Evolutionary conservation across 2,888 invertebrate genomes (phyloP).

Genomic region (Protonemura montana): DNA sequence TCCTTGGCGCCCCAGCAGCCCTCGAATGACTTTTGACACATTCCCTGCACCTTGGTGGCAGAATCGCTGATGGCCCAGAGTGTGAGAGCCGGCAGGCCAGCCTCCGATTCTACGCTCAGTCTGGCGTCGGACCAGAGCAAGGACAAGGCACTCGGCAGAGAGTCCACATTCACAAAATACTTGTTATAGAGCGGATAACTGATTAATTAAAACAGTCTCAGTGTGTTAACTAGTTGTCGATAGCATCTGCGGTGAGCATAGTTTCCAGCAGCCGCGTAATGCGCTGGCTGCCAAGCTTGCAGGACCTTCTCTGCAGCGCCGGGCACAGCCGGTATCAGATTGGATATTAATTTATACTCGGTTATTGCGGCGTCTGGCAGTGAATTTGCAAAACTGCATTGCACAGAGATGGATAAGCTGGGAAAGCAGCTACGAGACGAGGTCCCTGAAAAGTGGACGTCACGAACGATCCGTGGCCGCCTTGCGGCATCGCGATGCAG

Average conservation of each 20-base stretch:
- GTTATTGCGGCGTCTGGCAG: conserved; percentile 31
- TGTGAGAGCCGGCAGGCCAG: conserved; percentile 26
- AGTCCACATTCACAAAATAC: conserved; percentile 40
- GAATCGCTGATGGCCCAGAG: not conserved
- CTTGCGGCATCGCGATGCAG: not conserved
- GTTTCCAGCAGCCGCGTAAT: not conserved
- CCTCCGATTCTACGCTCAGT: not conserved
- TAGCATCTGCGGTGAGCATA: conserved; percentile 21
- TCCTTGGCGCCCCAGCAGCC: not conserved
- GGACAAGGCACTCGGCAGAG: conserved; percentile 22
- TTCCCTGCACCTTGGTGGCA: not conserved
- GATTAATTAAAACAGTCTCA: conserved; percentile 47
- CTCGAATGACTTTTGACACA: not conserved
- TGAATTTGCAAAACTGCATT: conserved; percentile 24
- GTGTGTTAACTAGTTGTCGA: conserved; percentile 43
- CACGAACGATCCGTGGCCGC: not conserved
- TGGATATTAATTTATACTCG: conserved; percentile 37
- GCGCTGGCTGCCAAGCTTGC: not conserved
- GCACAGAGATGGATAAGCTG: not conserved
- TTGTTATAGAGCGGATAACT: conserved; percentile 19
- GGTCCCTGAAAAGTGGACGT: not conserved
- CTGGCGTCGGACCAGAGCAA: not conserved
- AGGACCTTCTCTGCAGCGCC: too few relatives aligned
- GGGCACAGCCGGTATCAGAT: not conserved
- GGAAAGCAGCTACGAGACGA: not conserved